These are phyloP conservation scores for Gymnocypris eckloni DNA, from an alignment of 2,797 vertebrate species.

Conservation along the genomic window DNA sequence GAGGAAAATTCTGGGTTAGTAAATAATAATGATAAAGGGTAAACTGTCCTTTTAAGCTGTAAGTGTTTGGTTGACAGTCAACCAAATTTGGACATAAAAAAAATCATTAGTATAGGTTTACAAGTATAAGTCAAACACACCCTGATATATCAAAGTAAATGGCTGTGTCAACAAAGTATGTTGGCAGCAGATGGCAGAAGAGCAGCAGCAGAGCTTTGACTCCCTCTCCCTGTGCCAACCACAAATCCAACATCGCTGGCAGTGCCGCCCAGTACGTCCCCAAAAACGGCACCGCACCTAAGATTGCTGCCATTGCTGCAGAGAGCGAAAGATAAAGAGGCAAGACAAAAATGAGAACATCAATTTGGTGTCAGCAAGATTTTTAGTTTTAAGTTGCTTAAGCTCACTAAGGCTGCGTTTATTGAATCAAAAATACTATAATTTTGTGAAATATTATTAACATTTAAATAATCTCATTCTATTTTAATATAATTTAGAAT, in stretches of 20 bases:
- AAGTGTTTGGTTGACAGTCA: not conserved
- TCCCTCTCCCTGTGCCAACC: slow-evolving; percentile 93
- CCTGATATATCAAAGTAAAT: slow-evolving; percentile 99
- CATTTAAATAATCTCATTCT: not conserved
- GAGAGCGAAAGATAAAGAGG: not conserved
- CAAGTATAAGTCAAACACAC: slow-evolving; percentile 68
- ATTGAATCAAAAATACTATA: not conserved
- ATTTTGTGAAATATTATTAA: not conserved
- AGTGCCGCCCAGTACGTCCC: slow-evolving; percentile 97
- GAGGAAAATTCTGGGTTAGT: not conserved
- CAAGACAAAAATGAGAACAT: not conserved
- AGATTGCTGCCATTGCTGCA: slow-evolving; percentile 92
- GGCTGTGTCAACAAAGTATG: slow-evolving; percentile 97
- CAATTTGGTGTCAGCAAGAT: not conserved
- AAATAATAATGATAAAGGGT: not conserved
- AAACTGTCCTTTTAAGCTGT: not conserved
- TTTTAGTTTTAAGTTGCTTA: not conserved
- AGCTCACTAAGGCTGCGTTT: not conserved
- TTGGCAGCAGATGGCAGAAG: slow-evolving; percentile 93
- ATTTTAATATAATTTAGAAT: not conserved
- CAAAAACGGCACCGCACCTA: slow-evolving; percentile 96
- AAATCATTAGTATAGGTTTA: not conserved
- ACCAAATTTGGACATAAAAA: not conserved
- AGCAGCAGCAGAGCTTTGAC: slow-evolving; percentile 92
- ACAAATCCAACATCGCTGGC: slow-evolving; percentile 93